phyloP scores from a whole-genome alignment of 1,140 invertebrate genomes.

The Pararge aegeria region DNA sequence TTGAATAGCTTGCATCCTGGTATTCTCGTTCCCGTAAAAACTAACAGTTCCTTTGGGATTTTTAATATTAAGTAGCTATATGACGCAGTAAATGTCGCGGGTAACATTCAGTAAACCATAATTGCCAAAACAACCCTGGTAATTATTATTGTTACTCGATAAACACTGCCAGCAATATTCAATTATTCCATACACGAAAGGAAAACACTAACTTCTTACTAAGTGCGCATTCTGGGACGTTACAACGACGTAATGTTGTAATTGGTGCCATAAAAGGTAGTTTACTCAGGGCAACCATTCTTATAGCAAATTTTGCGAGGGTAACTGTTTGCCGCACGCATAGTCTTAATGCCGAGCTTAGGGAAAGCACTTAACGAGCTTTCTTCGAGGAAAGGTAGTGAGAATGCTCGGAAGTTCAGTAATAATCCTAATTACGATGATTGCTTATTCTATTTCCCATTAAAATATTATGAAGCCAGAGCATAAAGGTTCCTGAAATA shows the following conservation, averaged over 20 bases:
- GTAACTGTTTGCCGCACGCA: constrained; percentile 33
- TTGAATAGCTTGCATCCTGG: no score
- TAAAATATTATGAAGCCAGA: background rate
- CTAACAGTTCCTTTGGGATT: no score
- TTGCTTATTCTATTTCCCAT: background rate
- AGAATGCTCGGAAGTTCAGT: background rate
- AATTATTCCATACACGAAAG: constrained; percentile 28
- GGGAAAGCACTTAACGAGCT: constrained; percentile 14
- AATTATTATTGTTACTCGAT: constrained; percentile 19
- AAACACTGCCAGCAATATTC: constrained; percentile 19
- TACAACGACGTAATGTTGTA: constrained; percentile 47
- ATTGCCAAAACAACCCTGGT: background rate
- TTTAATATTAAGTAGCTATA: no score
- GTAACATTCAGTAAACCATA: no score
- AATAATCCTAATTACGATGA: background rate
- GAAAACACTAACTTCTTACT: constrained; percentile 26
- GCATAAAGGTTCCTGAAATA: no score
- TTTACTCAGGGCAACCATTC: constrained; percentile 46
- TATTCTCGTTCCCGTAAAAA: no score
- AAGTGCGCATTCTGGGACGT: constrained; percentile 35
- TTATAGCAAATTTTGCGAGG: constrained; percentile 46
- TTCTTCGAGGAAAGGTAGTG: constrained; percentile 9
- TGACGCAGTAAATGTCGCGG: no score
- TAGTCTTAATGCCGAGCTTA: constrained; percentile 24
- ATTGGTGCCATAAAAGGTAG: constrained; percentile 51